Evolutionary conservation across 2,888 invertebrate genomes (phyloP).

Genomic region (Crocallis elinguaria): DNA sequence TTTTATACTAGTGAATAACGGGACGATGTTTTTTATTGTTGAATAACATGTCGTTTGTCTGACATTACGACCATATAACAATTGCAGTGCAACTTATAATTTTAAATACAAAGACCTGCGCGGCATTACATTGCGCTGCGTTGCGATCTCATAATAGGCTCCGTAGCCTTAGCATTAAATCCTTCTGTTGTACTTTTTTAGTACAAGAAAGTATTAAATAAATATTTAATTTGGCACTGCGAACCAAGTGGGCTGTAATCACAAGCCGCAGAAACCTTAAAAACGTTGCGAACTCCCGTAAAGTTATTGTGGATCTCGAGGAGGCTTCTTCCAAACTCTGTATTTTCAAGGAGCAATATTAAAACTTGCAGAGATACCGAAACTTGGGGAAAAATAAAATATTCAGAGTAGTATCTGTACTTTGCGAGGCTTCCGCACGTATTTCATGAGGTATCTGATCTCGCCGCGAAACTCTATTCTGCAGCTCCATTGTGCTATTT

Average conservation of each 20-base stretch:
- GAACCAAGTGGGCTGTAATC: constrained; percentile 34
- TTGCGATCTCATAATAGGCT: too few species aligned
- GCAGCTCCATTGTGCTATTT: constrained; percentile 37
- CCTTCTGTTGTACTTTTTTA: too few species aligned
- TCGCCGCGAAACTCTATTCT: constrained; percentile 34
- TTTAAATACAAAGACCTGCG: too few species aligned
- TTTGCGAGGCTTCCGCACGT: constrained; percentile 35
- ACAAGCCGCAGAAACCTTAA: constrained; percentile 54
- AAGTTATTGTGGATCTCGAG: constrained; percentile 53
- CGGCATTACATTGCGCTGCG: too few species aligned
- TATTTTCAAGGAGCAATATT: constrained; percentile 50
- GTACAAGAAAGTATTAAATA: too few species aligned
- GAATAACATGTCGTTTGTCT: too few species aligned
- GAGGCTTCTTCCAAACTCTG: constrained; percentile 49
- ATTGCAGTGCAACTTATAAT: too few species aligned
- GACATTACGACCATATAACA: too few species aligned
- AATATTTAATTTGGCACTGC: neutral
- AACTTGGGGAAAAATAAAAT: constrained; percentile 42
- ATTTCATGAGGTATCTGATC: constrained; percentile 42
- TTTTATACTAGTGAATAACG: too few species aligned
- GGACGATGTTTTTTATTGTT: too few species aligned
- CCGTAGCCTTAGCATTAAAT: too few species aligned
- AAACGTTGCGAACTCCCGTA: constrained; percentile 52
- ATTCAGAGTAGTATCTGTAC: constrained; percentile 29
- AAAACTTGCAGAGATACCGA: constrained; percentile 49